Conservation (phyloP, 2,888 invertebrate genomes). For the Apamea sordens region DNA sequence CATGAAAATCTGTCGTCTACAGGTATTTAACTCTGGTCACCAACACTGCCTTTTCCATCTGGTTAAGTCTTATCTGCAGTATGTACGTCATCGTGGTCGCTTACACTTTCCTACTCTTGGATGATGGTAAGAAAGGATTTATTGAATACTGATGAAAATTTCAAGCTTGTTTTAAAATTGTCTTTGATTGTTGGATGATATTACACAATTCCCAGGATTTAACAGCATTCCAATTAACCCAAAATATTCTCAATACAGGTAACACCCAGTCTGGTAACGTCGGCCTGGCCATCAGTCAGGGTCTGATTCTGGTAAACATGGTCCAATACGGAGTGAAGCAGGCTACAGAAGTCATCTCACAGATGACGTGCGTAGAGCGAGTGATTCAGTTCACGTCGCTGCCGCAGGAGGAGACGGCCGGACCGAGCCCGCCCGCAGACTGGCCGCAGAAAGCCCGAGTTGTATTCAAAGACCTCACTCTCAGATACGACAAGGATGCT, state of each 20-base stretch:
- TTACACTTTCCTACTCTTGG: conserved; percentile 91
- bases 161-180: too few species aligned
- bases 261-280: conserved; percentile 92
- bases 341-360: conserved; percentile 93
- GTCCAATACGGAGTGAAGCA: conserved; percentile 95
- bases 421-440: conserved; percentile 88
- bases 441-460: conserved; percentile 92
- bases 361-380: conserved; percentile 95
- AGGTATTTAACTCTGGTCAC: conserved; percentile 91
- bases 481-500: conserved; percentile 91
- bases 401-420: conserved; percentile 92
- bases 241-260: conserved; percentile 74
- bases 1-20: conserved; percentile 24
- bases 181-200: not conserved
- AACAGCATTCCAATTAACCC: not conserved
- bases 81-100: conserved; percentile 91
- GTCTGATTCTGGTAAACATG: conserved; percentile 94
- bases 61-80: conserved; percentile 91
- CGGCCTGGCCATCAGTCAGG: conserved; percentile 93
- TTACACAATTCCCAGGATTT: not conserved
- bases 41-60: conserved; percentile 91
- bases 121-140: conserved; percentile 87
- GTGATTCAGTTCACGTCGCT: conserved; percentile 94
- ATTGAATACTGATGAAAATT: too few species aligned
- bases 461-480: conserved; percentile 90